Evolutionary conservation across 2,888 invertebrate species (phyloP).

Genomic region (Heteromurus nitidus): DNA sequence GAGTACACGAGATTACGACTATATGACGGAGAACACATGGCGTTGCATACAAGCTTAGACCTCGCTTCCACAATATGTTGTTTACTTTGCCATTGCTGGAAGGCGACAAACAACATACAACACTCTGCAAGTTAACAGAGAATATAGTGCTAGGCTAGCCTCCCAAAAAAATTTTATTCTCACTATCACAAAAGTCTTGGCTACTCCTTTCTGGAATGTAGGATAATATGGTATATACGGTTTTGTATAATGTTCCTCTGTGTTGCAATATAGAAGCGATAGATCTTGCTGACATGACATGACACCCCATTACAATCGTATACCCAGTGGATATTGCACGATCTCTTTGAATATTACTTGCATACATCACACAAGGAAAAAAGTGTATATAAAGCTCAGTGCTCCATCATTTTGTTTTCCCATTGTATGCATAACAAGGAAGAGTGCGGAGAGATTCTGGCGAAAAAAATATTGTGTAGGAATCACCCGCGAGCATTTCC

Average conservation of each 20-base stretch:
- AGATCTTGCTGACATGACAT: slow-evolving; percentile 62
- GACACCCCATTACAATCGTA: slow-evolving; percentile 57
- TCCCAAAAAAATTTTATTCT: background rate
- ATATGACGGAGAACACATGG: background rate
- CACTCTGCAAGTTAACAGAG: background rate
- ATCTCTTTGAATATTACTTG: slow-evolving; percentile 35
- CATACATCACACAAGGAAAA: slow-evolving; percentile 26
- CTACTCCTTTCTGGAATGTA: slow-evolving; percentile 29
- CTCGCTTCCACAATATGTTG: background rate
- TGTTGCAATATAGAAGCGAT: slow-evolving; percentile 31
- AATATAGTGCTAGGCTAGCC: background rate
- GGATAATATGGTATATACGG: too few species aligned
- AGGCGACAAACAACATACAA: slow-evolving; percentile 18
- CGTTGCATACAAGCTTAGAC: background rate
- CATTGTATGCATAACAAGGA: slow-evolving; percentile 10
- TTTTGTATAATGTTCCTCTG: too few species aligned
- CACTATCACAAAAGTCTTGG: slow-evolving; percentile 5
- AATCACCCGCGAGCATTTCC: slow-evolving; percentile 52
- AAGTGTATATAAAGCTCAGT: slow-evolving; percentile 36
- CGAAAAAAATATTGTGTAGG: slow-evolving; percentile 26
- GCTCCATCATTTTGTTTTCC: slow-evolving; percentile 34
- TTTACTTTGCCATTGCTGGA: background rate
- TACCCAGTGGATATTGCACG: slow-evolving; percentile 52
- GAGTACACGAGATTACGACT: background rate
- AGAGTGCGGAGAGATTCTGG: slow-evolving; percentile 17